phyloP scores from a whole-genome alignment of 2,797 vertebrate genomes.

The Miichthys miiuy region DNA sequence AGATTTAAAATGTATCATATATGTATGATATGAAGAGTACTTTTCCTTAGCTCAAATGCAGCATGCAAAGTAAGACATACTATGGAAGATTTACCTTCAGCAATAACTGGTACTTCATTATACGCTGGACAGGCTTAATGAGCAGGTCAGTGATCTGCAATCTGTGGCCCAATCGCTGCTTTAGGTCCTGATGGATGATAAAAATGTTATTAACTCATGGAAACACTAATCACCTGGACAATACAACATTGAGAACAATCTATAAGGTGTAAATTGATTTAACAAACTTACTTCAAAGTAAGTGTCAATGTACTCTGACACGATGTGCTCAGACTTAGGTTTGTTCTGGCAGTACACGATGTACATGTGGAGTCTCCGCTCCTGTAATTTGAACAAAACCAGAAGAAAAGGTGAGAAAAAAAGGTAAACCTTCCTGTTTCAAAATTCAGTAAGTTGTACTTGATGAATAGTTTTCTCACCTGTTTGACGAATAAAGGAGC shows the following conservation, averaged over 20 bases:
- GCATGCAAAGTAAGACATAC: not conserved
- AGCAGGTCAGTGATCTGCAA: slow-evolving; percentile 96
- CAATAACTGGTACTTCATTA: slow-evolving; percentile 98
- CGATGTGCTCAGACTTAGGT: slow-evolving; percentile 99
- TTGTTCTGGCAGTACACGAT: slow-evolving; percentile 99
- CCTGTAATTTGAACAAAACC: slow-evolving; percentile 79
- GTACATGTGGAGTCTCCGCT: slow-evolving; percentile 98
- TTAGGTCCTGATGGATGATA: slow-evolving; percentile 89
- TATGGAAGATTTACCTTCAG: slow-evolving; percentile 89
- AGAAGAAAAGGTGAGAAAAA: not conserved
- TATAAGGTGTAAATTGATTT: not conserved
- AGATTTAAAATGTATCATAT: slow-evolving; percentile 13
- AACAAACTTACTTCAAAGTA: slow-evolving; percentile 95
- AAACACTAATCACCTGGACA: not conserved
- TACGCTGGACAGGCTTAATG: slow-evolving; percentile 98
- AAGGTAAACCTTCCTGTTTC: too few relatives aligned
- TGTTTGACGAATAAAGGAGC: slow-evolving; percentile 97
- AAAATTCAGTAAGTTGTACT: not conserved
- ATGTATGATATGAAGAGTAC: not conserved
- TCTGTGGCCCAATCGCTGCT: slow-evolving; percentile 95
- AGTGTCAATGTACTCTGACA: slow-evolving; percentile 98
- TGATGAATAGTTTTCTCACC: slow-evolving; percentile 76
- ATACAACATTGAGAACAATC: not conserved
- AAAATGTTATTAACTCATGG: not conserved
- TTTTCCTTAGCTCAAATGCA: not conserved